Evolutionary conservation across 2,113 vertebrate genomes (phyloP).

Genomic region (Amblyornis subalaris): DNA sequence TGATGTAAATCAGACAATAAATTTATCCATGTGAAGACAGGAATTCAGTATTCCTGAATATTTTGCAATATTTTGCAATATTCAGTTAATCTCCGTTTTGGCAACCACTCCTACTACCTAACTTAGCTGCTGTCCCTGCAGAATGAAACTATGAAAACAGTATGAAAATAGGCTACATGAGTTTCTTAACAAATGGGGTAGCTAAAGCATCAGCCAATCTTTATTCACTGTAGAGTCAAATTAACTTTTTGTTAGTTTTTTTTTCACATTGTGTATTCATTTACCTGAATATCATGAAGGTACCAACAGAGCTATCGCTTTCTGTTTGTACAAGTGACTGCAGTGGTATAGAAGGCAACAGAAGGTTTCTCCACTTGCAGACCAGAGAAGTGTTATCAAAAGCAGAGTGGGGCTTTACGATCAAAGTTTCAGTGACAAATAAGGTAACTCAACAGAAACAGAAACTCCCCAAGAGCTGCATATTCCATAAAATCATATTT

Average conservation of each 20-base stretch:
- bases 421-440: not conserved
- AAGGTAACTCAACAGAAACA: not conserved
- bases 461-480: not conserved
- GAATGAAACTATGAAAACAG: not conserved
- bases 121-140: not conserved
- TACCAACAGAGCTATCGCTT: not conserved
- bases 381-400: not conserved
- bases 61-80: not conserved
- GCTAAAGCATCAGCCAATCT: not conserved
- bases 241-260: rapidly evolving
- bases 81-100: not conserved
- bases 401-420: not conserved
- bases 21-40: not conserved
- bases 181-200: not conserved
- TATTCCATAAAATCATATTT: not conserved
- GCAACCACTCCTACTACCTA: not conserved
- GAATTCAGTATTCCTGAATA: too few relatives aligned
- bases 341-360: not conserved
- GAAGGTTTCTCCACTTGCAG: not conserved
- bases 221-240: not conserved
- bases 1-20: not conserved
- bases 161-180: not conserved
- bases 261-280: not conserved
- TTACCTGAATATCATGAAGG: not conserved
- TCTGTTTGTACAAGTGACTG: not conserved